Conservation (phyloP, 2,113 vertebrate species). For the Eptatretus burgeri region DNA sequence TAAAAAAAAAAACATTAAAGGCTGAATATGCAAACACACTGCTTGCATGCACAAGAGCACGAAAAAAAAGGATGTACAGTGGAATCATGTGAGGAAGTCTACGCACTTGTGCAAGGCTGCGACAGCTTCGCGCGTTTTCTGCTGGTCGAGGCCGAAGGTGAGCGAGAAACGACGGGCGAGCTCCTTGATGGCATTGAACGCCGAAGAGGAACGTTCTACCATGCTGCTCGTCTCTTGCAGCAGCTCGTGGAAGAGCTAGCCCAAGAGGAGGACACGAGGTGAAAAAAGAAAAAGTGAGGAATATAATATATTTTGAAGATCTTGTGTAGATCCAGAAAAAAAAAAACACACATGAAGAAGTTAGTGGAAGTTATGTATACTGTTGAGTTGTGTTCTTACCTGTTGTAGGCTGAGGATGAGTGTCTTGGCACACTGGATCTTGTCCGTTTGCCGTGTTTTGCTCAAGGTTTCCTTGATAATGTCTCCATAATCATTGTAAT, state of each 20-base stretch:
- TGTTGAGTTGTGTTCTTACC: conserved; percentile 28
- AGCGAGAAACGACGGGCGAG: conserved; percentile 83
- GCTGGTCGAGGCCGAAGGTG: conserved; percentile 83
- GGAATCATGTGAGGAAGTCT: background rate
- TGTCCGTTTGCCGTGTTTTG: conserved; percentile 87
- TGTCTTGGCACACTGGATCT: conserved; percentile 96
- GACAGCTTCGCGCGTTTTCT: conserved; percentile 94
- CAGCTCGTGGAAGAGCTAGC: conserved; percentile 91
- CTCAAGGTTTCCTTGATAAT: conserved; percentile 99
- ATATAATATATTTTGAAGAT: too few species aligned
- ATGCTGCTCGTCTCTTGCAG: conserved; percentile 73
- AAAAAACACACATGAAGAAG: too few species aligned
- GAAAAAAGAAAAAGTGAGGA: too few species aligned
- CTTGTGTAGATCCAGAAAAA: too few species aligned
- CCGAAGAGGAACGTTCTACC: conserved; percentile 65
- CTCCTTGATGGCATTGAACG: conserved; percentile 91
- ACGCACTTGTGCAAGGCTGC: conserved; percentile 97
- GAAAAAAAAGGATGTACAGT: background rate
- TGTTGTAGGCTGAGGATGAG: conserved; percentile 95
- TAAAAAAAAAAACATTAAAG: too few species aligned
- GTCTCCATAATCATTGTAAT: conserved; percentile 95
- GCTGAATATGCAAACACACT: background rate
- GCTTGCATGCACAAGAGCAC: background rate
- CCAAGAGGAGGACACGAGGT: background rate
- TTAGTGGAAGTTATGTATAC: too few species aligned